These are phyloP conservation scores for Aphidius gifuensis DNA, from an alignment of 1,140 invertebrate species.

Conservation along the genomic window DNA sequence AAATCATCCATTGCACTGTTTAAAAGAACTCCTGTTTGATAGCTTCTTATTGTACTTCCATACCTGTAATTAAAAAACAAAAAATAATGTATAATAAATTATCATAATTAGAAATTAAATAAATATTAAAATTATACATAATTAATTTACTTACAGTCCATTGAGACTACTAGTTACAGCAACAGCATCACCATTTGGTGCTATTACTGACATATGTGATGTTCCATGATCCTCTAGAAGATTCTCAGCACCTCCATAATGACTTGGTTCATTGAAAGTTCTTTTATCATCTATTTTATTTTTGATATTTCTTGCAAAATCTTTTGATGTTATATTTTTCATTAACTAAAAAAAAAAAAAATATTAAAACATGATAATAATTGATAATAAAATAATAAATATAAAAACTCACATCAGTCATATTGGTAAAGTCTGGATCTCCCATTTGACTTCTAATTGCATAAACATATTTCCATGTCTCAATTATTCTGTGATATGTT, in stretches of 20 bases:
- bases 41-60: slow-evolving; percentile 58
- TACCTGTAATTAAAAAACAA: slow-evolving; percentile 62
- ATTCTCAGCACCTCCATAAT: slow-evolving; percentile 66
- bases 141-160: slow-evolving; percentile 68
- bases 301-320: slow-evolving; percentile 54
- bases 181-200: slow-evolving; percentile 86
- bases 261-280: slow-evolving; percentile 64
- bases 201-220: slow-evolving; percentile 84
- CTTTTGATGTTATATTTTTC: slow-evolving; percentile 56
- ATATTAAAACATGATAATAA: no score
- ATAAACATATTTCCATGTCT: slow-evolving; percentile 91
- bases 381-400: no score
- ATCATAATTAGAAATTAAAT: no score
- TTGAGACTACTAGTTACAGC: slow-evolving; percentile 92
- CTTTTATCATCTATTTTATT: slow-evolving; percentile 64
- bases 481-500: slow-evolving; percentile 80
- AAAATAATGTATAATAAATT: no score
- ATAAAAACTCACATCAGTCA: slow-evolving; percentile 60
- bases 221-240: slow-evolving; percentile 75
- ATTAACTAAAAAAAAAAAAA: slow-evolving; percentile 43
- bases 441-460: slow-evolving; percentile 81
- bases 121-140: not conserved
- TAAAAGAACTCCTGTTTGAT: slow-evolving; percentile 83
- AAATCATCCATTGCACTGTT: slow-evolving; percentile 98
- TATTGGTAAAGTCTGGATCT: slow-evolving; percentile 71